These are phyloP conservation scores for Mactra quadrangularis DNA, from an alignment of 1,140 invertebrate species.

Conservation along the genomic window DNA sequence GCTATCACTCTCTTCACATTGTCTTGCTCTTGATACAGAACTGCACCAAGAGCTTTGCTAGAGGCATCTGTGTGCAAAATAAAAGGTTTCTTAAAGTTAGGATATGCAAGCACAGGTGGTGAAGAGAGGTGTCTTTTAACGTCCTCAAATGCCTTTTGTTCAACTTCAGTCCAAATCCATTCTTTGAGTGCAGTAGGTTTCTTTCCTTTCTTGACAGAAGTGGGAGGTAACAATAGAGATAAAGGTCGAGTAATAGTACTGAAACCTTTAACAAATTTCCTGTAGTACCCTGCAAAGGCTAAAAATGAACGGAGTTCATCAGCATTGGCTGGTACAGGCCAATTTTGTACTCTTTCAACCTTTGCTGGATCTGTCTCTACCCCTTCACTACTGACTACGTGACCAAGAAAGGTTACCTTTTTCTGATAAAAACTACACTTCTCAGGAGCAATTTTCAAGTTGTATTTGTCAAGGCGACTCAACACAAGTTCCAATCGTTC, in stretches of 20 bases:
- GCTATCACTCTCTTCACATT: neutral
- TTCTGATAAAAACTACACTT: slow-evolving; percentile 33
- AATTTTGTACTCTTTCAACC: slow-evolving; percentile 32
- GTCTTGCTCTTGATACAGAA: slow-evolving; percentile 7
- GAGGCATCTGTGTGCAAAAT: neutral
- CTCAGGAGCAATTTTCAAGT: neutral
- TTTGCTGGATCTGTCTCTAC: slow-evolving; percentile 42
- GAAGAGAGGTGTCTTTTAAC: neutral
- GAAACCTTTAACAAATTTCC: slow-evolving; percentile 5
- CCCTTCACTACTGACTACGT: slow-evolving; percentile 42
- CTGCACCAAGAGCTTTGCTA: neutral
- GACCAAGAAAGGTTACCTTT: slow-evolving; percentile 33
- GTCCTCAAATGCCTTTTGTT: slow-evolving; percentile 2
- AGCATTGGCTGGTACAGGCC: slow-evolving; percentile 10
- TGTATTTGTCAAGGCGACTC: neutral
- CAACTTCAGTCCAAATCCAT: neutral
- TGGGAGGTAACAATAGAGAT: neutral
- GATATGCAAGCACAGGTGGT: neutral
- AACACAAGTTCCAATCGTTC: neutral
- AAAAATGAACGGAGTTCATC: slow-evolving; percentile 14
- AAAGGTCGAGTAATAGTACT: neutral
- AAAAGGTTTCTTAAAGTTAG: slow-evolving; percentile 5
- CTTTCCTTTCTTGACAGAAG: neutral
- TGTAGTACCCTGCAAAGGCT: too few species aligned
- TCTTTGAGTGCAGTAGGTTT: neutral